Evolutionary conservation across 2,113 vertebrate genomes (phyloP), one percentile per base, ranked within the genome.

Genomic region (Climacteris rufus): DNA sequence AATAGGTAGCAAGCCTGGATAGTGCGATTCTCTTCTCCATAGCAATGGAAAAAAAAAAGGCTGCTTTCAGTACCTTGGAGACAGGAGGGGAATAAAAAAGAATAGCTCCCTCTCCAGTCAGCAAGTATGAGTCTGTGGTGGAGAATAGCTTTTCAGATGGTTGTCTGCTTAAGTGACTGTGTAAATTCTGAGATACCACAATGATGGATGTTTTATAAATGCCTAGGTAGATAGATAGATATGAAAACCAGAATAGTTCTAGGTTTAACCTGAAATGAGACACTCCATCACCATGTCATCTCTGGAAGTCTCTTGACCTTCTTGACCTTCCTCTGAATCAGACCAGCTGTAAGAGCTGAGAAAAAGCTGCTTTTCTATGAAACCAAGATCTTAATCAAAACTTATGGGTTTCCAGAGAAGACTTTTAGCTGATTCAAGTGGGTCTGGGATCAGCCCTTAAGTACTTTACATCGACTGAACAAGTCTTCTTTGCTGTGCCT

Each of bases 201-300:
- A 74, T 94, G 92, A 97, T 88, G 78, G 84, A 96, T 94, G 78
- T 47, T 87, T 87, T 91, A 72, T 83, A 93, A 94, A 91, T 86
- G 54, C 59, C n/a, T 85, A 66, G 56, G 85, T 92, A 93, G 68
- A 71, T 92, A 96, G 82, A 89, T 50, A 93, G 93, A 92, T 88
- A 90, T 88, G 92, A 96, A 90, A 96, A 95, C 1, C 47, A 70
- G 71, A 96, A 96, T 57, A 83, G 93, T 93, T 92, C 64, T 45
- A 61, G 39, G 44, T 96, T 92, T 93, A 89, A 96, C 68, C 40
- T 89, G 72, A 93, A 96, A 97, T 94, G 83, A 96, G 92, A 53
- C 56, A 89, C 69, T 96, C 72, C 83, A 95, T 95, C 90, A 96
- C 60, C 7, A 24, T 95, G 96, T 95, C 92, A 95, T 89, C 72